Percentiles rank a stretch among this genome's conserved stretches.
phyloP scores from a whole-genome alignment of 2,888 invertebrate species.

The Drosophila picticornis region DNA sequence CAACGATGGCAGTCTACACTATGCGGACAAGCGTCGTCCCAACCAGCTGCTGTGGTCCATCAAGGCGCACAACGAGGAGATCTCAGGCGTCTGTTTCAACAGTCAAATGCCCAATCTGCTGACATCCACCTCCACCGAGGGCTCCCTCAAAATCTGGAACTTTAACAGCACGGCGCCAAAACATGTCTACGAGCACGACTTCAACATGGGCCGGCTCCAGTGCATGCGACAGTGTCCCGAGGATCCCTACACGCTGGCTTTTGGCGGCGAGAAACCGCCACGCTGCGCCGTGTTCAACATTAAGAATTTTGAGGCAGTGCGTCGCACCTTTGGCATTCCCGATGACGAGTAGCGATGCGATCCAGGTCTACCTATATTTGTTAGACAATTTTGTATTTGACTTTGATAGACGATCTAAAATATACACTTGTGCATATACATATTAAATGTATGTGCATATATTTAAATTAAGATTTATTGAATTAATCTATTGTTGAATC shows the following conservation, averaged over 20 bases:
- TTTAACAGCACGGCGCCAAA: constrained; percentile 79
- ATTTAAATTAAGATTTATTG: constrained; percentile 16
- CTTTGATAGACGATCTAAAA: neutral
- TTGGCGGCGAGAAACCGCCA: constrained; percentile 94
- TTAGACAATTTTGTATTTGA: constrained; percentile 3
- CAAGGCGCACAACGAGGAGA: constrained; percentile 93
- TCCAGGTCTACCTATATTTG: neutral
- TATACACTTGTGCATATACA: constrained; percentile 17
- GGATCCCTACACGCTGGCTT: constrained; percentile 91
- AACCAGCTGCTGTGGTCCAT: constrained; percentile 89
- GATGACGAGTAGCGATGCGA: constrained; percentile 50
- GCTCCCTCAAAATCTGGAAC: constrained; percentile 95
- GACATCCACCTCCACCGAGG: constrained; percentile 92
- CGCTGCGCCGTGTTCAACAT: constrained; percentile 88
- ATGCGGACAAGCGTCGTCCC: constrained; percentile 90
- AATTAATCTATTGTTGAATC: neutral
- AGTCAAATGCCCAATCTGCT: constrained; percentile 90
- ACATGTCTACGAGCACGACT: constrained; percentile 85
- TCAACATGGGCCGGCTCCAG: constrained; percentile 90
- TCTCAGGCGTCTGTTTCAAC: constrained; percentile 93
- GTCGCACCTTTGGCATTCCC: constrained; percentile 78
- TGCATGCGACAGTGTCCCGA: constrained; percentile 92
- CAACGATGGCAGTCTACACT: constrained; percentile 89
- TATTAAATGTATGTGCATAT: constrained; percentile 17
- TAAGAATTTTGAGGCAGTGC: constrained; percentile 84